Conservation (phyloP, 1,140 invertebrate species). For the Bombus breviceps region DNA sequence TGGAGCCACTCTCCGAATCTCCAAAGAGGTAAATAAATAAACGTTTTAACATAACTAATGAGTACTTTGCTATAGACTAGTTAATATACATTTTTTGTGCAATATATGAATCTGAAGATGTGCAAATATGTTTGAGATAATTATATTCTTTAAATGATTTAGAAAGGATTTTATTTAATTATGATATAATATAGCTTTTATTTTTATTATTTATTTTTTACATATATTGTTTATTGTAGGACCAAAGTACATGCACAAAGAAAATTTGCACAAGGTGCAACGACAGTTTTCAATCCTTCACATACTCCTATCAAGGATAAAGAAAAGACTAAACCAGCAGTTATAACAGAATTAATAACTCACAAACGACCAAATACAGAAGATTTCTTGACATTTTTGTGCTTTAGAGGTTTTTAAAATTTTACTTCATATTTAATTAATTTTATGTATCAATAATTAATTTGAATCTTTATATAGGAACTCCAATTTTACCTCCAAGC, state of each 20-base stretch:
- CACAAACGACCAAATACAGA: constrained; percentile 92
- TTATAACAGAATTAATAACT: constrained; percentile 84
- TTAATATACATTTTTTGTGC: background rate
- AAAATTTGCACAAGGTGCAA: constrained; percentile 94
- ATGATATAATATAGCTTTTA: background rate
- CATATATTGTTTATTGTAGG: constrained; percentile 78
- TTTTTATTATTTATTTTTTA: background rate
- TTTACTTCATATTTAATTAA: constrained; percentile 14
- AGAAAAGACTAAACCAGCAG: constrained; percentile 81
- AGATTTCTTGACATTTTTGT: constrained; percentile 95
- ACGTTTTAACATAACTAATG: background rate
- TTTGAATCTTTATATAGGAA: constrained; percentile 81
- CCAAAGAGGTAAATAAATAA: constrained; percentile 81
- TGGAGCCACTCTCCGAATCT: constrained; percentile 80
- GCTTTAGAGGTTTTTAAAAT: constrained; percentile 88
- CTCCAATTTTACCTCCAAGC: constrained; percentile 88
- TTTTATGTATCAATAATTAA: constrained; percentile 12
- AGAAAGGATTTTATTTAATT: background rate
- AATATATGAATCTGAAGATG: background rate
- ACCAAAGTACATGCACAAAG: constrained; percentile 93
- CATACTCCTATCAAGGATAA: constrained; percentile 85
- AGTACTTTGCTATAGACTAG: background rate
- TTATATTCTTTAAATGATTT: background rate
- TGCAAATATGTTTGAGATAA: background rate
- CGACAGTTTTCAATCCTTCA: constrained; percentile 74